These are phyloP conservation scores for Metopolophium dirhodum DNA, from an alignment of 1,140 invertebrate genomes.

Conservation along the genomic window DNA sequence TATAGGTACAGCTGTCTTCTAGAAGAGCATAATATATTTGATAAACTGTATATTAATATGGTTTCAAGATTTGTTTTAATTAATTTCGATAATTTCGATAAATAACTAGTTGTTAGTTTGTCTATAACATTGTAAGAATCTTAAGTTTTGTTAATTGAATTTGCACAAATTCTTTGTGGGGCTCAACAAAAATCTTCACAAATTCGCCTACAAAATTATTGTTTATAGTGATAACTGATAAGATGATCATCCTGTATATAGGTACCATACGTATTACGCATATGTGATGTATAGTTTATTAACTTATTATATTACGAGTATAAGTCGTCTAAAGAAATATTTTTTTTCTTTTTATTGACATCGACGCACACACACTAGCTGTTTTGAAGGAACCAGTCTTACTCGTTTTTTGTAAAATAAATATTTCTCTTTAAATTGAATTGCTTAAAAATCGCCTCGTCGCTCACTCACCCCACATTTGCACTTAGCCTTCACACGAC, in stretches of 20 bases:
- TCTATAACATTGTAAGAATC: too few species aligned
- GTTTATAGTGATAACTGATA: neutral
- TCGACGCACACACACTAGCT: neutral
- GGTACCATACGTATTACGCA: too few species aligned
- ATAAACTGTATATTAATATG: neutral
- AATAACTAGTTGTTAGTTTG: neutral
- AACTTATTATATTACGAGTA: neutral
- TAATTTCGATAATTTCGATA: neutral
- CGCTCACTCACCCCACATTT: neutral
- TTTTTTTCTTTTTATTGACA: neutral
- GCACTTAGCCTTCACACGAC: neutral
- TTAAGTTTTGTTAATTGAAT: neutral
- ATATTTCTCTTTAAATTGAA: neutral
- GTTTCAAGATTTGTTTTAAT: neutral
- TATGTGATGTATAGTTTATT: neutral
- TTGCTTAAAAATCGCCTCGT: neutral
- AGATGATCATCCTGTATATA: neutral
- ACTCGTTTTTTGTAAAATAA: conserved; percentile 12
- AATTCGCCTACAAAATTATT: neutral
- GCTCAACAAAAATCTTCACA: neutral
- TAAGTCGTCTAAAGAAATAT: neutral
- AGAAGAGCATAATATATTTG: neutral
- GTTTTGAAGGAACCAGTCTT: conserved; percentile 3
- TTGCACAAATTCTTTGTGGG: neutral
- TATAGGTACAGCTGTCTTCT: neutral